A percentile compares a stretch with the other conserved stretches of the same genome.
Conservation (phyloP, 2,113 vertebrate genomes). For the Hemicordylus capensis region DNA sequence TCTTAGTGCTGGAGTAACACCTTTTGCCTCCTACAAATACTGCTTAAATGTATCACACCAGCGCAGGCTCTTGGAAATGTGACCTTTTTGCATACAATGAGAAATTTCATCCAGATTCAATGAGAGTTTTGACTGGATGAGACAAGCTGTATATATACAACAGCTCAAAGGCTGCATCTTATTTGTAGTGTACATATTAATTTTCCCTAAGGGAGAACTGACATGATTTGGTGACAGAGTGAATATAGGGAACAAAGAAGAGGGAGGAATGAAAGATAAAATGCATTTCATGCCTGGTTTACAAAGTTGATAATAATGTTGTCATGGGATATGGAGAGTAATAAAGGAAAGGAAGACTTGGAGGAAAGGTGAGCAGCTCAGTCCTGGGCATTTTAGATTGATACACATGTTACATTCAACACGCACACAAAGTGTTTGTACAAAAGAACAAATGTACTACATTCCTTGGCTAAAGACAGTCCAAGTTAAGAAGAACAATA, state of each 20-base stretch:
- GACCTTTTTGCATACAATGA: not conserved
- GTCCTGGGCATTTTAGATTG: not conserved
- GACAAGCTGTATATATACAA: not conserved
- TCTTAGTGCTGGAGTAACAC: slow-evolving; percentile 24
- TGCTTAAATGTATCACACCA: slow-evolving; percentile 29
- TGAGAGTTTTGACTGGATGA: not conserved
- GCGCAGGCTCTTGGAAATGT: slow-evolving; percentile 13
- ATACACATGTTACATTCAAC: too few species aligned
- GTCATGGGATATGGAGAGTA: not conserved
- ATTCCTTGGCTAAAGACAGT: too few species aligned
- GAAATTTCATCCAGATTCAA: not conserved
- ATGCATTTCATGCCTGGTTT: not conserved
- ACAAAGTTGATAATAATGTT: not conserved
- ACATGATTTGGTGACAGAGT: not conserved
- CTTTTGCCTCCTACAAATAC: not conserved
- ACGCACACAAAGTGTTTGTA: too few species aligned
- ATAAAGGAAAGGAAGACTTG: not conserved
- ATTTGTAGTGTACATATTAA: not conserved
- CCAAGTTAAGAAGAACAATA: too few species aligned
- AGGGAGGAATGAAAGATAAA: not conserved
- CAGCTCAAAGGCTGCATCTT: slow-evolving; percentile 2
- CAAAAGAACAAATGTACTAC: too few species aligned
- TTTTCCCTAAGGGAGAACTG: not conserved
- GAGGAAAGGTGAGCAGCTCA: not conserved
- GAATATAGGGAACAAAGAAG: not conserved